Conservation (phyloP, 2,797 vertebrate species). For the Sebastes oblongus region DNA sequence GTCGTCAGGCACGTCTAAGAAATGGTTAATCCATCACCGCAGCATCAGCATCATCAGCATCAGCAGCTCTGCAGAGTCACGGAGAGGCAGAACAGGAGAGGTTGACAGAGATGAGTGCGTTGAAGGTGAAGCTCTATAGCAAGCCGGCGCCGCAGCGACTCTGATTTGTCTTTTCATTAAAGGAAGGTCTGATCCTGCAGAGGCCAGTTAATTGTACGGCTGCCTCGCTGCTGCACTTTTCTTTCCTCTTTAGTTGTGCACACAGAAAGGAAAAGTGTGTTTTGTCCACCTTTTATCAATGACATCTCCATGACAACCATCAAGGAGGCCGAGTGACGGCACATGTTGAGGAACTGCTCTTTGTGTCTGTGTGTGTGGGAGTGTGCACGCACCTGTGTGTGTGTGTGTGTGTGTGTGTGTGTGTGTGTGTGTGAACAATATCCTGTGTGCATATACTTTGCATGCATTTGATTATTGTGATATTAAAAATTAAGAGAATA, state of each 20-base stretch:
- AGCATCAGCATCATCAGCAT: too few species aligned
- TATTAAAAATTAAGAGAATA: too few species aligned
- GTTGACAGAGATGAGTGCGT: slow-evolving; percentile 39
- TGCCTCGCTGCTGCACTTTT: slow-evolving; percentile 21
- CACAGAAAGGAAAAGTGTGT: slow-evolving; percentile 33
- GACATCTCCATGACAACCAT: slow-evolving; percentile 82
- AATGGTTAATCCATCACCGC: slow-evolving; percentile 62
- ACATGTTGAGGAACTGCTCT: slow-evolving; percentile 57
- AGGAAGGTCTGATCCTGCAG: slow-evolving; percentile 37
- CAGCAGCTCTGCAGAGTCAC: neutral
- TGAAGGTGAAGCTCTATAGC: slow-evolving; percentile 58
- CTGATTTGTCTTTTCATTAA: slow-evolving; percentile 44
- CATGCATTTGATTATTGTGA: neutral
- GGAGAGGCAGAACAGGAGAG: slow-evolving; percentile 42
- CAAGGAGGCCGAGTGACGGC: slow-evolving; percentile 62
- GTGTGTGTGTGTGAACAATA: slow-evolving; percentile 38
- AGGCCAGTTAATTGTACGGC: slow-evolving; percentile 14
- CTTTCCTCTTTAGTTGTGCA: slow-evolving; percentile 5
- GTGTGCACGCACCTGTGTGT: slow-evolving; percentile 21
- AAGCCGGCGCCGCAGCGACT: slow-evolving; percentile 28
- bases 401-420: slow-evolving; percentile 27
- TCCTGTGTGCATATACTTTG: neutral
- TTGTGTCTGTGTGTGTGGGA: slow-evolving; percentile 44
- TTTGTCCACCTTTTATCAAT: slow-evolving; percentile 73
- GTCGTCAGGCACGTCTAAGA: slow-evolving; percentile 71